Evolutionary conservation across 2,113 vertebrate species (phyloP).

Genomic region (Tympanuchus pallidicinctus): DNA sequence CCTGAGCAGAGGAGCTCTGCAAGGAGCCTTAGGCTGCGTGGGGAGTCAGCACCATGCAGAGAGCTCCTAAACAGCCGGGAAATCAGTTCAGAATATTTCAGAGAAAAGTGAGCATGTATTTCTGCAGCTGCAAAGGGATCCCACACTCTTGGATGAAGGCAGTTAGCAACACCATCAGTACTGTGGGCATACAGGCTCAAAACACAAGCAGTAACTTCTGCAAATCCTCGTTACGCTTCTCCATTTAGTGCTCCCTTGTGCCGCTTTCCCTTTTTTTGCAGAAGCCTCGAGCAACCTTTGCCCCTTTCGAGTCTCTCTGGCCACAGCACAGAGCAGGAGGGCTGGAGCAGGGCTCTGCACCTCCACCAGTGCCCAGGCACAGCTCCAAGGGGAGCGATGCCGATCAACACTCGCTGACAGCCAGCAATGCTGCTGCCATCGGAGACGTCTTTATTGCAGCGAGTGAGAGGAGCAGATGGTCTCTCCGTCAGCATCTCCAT

Average conservation of each 20-base stretch:
- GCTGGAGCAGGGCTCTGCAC: not conserved
- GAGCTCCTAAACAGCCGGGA: not conserved
- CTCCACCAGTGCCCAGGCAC: not conserved
- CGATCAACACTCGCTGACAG: not conserved
- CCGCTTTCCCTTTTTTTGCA: not conserved
- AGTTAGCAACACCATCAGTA: rapidly evolving
- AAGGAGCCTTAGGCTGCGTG: not conserved
- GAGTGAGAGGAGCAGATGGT: conserved; percentile 26
- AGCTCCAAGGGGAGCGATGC: rapidly evolving
- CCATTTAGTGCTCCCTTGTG: not conserved
- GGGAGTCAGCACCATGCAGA: not conserved
- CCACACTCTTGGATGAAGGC: rapidly evolving
- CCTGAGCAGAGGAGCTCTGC: not conserved
- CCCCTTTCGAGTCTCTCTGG: not conserved
- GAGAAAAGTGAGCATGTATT: not conserved
- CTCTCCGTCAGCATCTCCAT: not conserved
- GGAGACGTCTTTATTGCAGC: not conserved
- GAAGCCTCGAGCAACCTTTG: not conserved
- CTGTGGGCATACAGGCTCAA: not conserved
- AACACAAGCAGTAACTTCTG: rapidly evolving
- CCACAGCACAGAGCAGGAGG: rapidly evolving
- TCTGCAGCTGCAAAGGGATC: not conserved
- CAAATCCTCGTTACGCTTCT: not conserved
- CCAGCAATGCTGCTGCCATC: not conserved
- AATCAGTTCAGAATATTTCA: not conserved